Evolutionary conservation across 2,113 vertebrate species (phyloP), one percentile per base, ranked within the genome.

Genomic region (Pseudopodoces humilis): DNA sequence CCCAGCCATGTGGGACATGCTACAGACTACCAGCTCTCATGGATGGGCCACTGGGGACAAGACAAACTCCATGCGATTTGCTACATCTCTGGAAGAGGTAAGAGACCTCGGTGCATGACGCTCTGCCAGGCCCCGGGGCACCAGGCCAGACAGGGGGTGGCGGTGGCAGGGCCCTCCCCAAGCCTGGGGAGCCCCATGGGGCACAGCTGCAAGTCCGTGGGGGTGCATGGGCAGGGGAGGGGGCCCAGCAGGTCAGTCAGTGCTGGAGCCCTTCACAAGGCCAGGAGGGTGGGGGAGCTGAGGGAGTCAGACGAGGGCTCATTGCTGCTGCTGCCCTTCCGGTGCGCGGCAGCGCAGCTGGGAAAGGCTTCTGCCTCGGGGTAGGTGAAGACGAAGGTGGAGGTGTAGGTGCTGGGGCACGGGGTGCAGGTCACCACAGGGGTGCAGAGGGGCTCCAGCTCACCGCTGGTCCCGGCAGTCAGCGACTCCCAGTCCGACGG

Each of bases 301-400:
- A 99, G 99, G 28, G 99, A 99, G 95, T 99, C 99, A 2, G 99
- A 99, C 3, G 99, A 99, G 79, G 99, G 99, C 94, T 99, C 99
- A 0, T 99, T 99, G 98, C 99, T 98, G 98, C 97, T 99, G 97
- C 99, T 99, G 86, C 98, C 98, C 94, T 98, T 98, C 86, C 98
- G 98, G 96, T 99, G 99, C 53, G 98, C 98, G 1, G 98, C 95
- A 3, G 98, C 99, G 0, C 99, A 99, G 87, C 98, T 98, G 86
- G 99, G 98, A 95, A 99, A 98, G 89, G 98, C 90, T 7, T 99
- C 98, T 12, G 98, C 98, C 95, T 99, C 99, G 0, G 99, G 99
- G 93, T 99, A 99, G 94, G 98, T 99, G 93, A 99, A 99, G 93
- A 98, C 97, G 24, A 99, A 99, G 62, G 99, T 99, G 77, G 99